A percentile compares a stretch with the other conserved stretches of the same genome.
Conservation (phyloP, 1,140 invertebrate genomes). For the Trialeurodes vaporariorum region DNA sequence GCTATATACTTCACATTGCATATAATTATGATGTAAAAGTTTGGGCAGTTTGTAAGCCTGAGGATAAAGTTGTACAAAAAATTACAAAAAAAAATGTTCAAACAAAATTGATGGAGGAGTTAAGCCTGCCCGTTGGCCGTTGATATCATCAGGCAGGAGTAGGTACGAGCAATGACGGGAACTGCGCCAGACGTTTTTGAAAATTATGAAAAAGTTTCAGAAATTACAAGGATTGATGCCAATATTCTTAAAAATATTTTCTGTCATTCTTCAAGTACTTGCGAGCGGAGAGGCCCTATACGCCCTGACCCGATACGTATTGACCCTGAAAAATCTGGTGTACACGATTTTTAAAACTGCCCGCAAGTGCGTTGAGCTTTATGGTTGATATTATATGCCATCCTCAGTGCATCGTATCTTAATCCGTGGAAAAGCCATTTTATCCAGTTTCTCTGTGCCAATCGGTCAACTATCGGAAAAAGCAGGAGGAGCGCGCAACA, state of each 20-base stretch:
- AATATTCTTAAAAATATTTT: constrained; percentile 28
- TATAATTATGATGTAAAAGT: constrained; percentile 13
- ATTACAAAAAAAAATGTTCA: constrained; percentile 13
- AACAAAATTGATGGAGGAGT: constrained; percentile 13
- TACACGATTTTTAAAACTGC: constrained; percentile 22
- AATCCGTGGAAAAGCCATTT: constrained; percentile 27
- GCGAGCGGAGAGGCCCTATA: constrained; percentile 27
- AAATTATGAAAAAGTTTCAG: constrained; percentile 26
- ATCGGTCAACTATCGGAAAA: constrained; percentile 24
- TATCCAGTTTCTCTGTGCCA: constrained; percentile 17
- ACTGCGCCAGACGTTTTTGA: constrained; percentile 33
- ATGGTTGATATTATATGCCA: too few relatives aligned
- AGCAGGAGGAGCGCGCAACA: constrained; percentile 24
- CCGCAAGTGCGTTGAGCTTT: constrained; percentile 19
- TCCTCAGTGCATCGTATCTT: constrained; percentile 28
- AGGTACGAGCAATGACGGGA: constrained; percentile 33
- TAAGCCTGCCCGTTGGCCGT: constrained; percentile 22
- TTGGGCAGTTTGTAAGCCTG: constrained; percentile 22
- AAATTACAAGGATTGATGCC: constrained; percentile 31
- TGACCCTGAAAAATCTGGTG: constrained; percentile 19
- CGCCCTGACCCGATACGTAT: too few relatives aligned
- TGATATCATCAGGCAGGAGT: constrained; percentile 29
- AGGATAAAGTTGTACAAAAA: constrained; percentile 16
- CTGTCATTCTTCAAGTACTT: constrained; percentile 27
- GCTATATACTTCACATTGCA: constrained; percentile 17